Base-by-base conservation (phyloP, 1,140 invertebrate genomes). In the Nautilus pompilius region DNA sequence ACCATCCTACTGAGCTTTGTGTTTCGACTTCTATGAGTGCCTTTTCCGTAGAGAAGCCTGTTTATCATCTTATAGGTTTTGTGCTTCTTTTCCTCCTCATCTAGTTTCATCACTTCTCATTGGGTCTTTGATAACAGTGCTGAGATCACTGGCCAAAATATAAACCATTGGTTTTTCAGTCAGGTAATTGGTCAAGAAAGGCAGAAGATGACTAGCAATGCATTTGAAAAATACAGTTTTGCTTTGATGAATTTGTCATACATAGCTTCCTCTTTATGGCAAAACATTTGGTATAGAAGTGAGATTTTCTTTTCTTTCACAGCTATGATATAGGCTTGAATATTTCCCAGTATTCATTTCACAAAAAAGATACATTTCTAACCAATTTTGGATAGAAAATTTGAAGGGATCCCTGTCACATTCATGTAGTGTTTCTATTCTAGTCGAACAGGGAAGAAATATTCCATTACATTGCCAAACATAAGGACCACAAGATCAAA, bases 331-430 rank as follows among this genome's bases (percentile, higher is more conserved):
- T 54, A 62, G 29, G 55, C 0, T 6, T 10, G 3, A 2, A 68
- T 32, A 15, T 22, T 8, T 26, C 24, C 22, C 58, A 51, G 54
- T 17, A 65, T 34, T 56, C 45, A 6, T 57, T 51, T 24, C 67
- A 24, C 32, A 63, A 49, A 6, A 32, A 30, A 15, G 33, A 48
- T 8, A 20, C 10, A 3, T 36, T 53, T 58, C 66, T 69, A 17
- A 66, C 67, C 20, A 66, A 3, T 57, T 17, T 34, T 62, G 56
- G 20, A 36, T 45, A n/a, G 34, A 59, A 49, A 65, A 65, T 41
- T 67, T n/a, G n/a, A 70, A 17, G 20, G 66, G 68, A n/a, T n/a
- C n/a, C n/a, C 22, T 67, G 67, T 66, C 20, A 70, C 51, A 8
- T 55, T 64, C 2, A 33, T 2, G 41, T 49, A 67, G 41, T 67